A percentile compares a stretch with the other conserved stretches of the same genome.
phyloP scores from a whole-genome alignment of 1,140 invertebrate genomes.

The Eurosta solidaginis region DNA sequence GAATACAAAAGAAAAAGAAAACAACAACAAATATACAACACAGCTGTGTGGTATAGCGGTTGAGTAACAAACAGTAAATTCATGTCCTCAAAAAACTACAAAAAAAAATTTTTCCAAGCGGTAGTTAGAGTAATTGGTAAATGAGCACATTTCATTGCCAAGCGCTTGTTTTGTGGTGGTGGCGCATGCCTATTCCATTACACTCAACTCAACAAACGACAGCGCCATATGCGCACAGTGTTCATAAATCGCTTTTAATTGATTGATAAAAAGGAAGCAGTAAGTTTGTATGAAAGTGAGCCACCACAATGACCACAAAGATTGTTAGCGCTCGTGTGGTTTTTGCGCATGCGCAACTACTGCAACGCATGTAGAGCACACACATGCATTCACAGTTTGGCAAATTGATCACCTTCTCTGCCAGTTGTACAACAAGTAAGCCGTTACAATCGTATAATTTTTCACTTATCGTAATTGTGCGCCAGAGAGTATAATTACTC shows the following conservation, averaged over 20 bases:
- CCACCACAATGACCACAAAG: not conserved
- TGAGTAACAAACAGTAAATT: constrained; percentile 9
- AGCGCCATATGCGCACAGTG: not conserved
- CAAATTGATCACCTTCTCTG: not conserved
- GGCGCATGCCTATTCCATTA: constrained; percentile 12
- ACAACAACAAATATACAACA: not conserved
- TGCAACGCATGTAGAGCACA: too few species aligned
- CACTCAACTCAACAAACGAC: not conserved
- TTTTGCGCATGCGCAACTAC: too few species aligned
- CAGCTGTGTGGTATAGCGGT: not conserved
- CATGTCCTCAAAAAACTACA: constrained; percentile 5
- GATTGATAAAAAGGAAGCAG: constrained; percentile 21
- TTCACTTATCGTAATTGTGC: constrained; percentile 26
- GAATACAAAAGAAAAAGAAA: not conserved
- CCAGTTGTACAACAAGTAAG: not conserved
- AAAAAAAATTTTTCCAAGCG: not conserved
- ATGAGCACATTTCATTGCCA: not conserved
- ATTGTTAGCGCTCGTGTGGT: not conserved
- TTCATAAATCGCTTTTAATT: constrained; percentile 32
- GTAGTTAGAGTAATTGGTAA: not conserved
- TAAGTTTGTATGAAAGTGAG: not conserved
- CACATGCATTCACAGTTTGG: too few species aligned
- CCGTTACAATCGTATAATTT: constrained; percentile 22
- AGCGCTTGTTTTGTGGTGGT: not conserved
- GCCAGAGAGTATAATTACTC: constrained; percentile 18